Conservation (phyloP, 2,888 invertebrate genomes). For the Alloplasta piceator region DNA sequence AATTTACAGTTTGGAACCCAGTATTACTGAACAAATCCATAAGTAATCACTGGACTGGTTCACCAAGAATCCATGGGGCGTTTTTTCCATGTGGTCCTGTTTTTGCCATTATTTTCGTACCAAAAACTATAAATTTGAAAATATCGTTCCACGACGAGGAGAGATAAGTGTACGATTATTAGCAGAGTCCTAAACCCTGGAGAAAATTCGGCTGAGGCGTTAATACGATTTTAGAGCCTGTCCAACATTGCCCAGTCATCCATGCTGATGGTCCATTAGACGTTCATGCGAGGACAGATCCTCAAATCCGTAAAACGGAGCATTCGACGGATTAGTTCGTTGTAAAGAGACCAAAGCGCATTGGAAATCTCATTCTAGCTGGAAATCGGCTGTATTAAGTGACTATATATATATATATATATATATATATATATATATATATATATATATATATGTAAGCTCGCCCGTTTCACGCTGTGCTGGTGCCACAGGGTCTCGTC, state of each 20-base stretch:
- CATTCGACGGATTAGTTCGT: slow-evolving; percentile 67
- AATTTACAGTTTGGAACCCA: too few relatives aligned
- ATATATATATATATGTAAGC: slow-evolving; percentile 64
- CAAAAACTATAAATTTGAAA: too few relatives aligned
- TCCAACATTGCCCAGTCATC: slow-evolving; percentile 28
- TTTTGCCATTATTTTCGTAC: too few relatives aligned
- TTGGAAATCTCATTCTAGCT: slow-evolving; percentile 51
- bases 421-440: too few relatives aligned
- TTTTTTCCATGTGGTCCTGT: too few relatives aligned
- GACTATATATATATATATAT: slow-evolving; percentile 41
- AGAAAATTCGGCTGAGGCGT: neutral
- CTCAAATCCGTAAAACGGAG: slow-evolving; percentile 68
- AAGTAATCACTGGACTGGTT: too few relatives aligned
- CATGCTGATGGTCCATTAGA: slow-evolving; percentile 56
- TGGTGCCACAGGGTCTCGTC: slow-evolving; percentile 70
- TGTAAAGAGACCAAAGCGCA: slow-evolving; percentile 41
- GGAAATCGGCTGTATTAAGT: slow-evolving; percentile 13
- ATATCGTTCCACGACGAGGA: neutral
- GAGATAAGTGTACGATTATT: too few relatives aligned
- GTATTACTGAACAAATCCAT: too few relatives aligned
- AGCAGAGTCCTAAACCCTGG: neutral
- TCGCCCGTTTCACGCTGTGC: slow-evolving; percentile 56
- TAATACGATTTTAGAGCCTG: neutral
- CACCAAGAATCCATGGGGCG: too few relatives aligned
- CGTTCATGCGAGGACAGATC: slow-evolving; percentile 53